These are phyloP conservation scores for Megaleporinus macrocephalus DNA, from an alignment of 2,113 vertebrate genomes.

Conservation along the genomic window DNA sequence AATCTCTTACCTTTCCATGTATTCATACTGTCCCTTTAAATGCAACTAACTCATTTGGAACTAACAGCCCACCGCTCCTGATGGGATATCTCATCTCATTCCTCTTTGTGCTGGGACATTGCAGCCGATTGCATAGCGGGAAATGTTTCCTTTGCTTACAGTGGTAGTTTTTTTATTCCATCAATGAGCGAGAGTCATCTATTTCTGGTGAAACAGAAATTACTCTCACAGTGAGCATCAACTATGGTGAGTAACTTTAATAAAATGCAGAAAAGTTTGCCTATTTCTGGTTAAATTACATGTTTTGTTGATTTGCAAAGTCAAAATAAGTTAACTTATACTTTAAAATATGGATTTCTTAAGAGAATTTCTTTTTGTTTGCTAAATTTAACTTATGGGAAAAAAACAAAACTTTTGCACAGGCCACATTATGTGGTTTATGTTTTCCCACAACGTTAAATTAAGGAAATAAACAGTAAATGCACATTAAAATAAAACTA, in stretches of 20 bases:
- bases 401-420: too few species aligned
- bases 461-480: too few species aligned
- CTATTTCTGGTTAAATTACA: not conserved
- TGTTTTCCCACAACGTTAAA: too few species aligned
- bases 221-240: slow-evolving; percentile 2
- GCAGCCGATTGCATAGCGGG: not conserved
- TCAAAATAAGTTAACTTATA: too few species aligned
- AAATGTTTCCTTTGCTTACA: not conserved
- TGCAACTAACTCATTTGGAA: not conserved
- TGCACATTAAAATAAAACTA: too few species aligned
- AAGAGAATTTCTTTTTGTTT: too few species aligned
- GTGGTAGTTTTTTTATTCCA: not conserved
- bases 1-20: not conserved
- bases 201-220: not conserved
- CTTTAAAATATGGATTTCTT: too few species aligned
- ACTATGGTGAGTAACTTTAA: slow-evolving; percentile 44
- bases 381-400: too few species aligned
- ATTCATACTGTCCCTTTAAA: slow-evolving; percentile 14
- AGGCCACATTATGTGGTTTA: too few species aligned
- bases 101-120: not conserved
- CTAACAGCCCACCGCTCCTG: slow-evolving; percentile 9
- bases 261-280: not conserved
- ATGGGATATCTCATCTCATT: not conserved
- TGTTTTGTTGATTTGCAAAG: too few species aligned
- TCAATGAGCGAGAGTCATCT: not conserved